Conservation (phyloP, 2,113 vertebrate species). For the Brachirus orientalis region DNA sequence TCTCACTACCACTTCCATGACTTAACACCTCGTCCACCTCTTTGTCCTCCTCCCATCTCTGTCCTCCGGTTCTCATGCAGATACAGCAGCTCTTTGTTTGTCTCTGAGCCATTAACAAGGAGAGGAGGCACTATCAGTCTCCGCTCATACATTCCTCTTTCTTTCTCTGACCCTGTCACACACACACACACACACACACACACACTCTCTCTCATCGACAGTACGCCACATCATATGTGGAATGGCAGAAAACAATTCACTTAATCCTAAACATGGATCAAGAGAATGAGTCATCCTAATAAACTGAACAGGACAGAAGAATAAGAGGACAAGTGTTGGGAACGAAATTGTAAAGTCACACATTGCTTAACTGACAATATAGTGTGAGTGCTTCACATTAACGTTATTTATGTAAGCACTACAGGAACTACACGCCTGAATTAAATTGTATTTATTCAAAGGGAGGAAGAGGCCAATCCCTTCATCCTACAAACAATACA, state of each 20-base stretch:
- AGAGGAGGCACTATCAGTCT: slow-evolving; percentile 56
- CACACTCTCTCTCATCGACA: no score
- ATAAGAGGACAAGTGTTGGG: no score
- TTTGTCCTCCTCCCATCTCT: slow-evolving; percentile 34
- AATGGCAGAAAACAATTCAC: slow-evolving; percentile 36
- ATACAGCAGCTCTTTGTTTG: slow-evolving; percentile 71
- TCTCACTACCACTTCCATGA: slow-evolving; percentile 5
- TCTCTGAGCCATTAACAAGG: slow-evolving; percentile 55
- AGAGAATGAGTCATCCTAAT: not conserved
- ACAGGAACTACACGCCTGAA: not conserved
- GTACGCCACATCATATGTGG: not conserved
- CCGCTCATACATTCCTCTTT: slow-evolving; percentile 48
- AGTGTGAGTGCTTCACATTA: no score
- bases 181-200: not conserved
- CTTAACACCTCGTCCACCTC: slow-evolving; percentile 44
- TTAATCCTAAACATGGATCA: slow-evolving; percentile 18
- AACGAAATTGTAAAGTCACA: slow-evolving; percentile 17
- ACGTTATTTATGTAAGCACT: slow-evolving; percentile 39
- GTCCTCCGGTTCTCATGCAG: slow-evolving; percentile 60
- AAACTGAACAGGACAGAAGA: not conserved
- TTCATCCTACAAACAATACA: not conserved
- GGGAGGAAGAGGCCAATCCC: not conserved
- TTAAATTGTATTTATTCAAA: slow-evolving; percentile 34
- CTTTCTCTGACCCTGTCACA: not conserved
- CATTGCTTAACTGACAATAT: slow-evolving; percentile 49